Percentiles rank a stretch among this genome's conserved stretches.
Conservation (phyloP, 2,888 invertebrate species). For the Meliscaeva auricollis region DNA sequence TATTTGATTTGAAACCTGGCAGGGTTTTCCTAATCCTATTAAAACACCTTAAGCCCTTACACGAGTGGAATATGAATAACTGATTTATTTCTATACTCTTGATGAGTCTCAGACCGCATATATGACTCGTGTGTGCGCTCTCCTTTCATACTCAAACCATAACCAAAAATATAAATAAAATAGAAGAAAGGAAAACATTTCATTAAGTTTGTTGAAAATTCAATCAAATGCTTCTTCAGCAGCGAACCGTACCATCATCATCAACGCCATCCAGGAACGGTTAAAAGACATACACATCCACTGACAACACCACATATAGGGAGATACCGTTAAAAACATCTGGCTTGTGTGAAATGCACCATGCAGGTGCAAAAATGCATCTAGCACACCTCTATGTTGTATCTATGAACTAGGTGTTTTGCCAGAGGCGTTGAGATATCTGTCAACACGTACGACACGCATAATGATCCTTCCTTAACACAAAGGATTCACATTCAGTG, state of each 20-base stretch:
- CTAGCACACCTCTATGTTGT: conserved; percentile 3
- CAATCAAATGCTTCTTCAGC: conserved; percentile 63
- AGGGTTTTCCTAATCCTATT: conserved; percentile 44
- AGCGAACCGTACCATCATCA: conserved; percentile 39
- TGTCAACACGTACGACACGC: conserved; percentile 68
- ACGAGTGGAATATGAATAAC: conserved; percentile 30
- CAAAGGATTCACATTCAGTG: conserved; percentile 52
- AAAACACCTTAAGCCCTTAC: conserved; percentile 41
- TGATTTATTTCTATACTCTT: conserved; percentile 40
- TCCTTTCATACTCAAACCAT: not conserved
- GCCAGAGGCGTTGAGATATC: conserved; percentile 49
- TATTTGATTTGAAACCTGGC: conserved; percentile 12
- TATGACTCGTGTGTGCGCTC: conserved; percentile 21
- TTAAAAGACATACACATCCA: conserved; percentile 38
- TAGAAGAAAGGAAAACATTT: conserved; percentile 31
- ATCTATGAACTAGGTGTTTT: conserved; percentile 15
- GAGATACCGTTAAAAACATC: conserved; percentile 49
- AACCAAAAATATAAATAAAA: not conserved
- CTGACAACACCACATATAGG: not conserved
- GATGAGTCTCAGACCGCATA: not conserved
- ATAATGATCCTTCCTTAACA: conserved; percentile 62
- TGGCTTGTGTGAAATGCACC: conserved; percentile 36
- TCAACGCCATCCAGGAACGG: conserved; percentile 19
- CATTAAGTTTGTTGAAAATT: conserved; percentile 54
- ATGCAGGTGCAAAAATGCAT: conserved; percentile 67